These are phyloP conservation scores for Hoplodrina blanda DNA, from an alignment of 2,888 invertebrate species.

Conservation along the genomic window DNA sequence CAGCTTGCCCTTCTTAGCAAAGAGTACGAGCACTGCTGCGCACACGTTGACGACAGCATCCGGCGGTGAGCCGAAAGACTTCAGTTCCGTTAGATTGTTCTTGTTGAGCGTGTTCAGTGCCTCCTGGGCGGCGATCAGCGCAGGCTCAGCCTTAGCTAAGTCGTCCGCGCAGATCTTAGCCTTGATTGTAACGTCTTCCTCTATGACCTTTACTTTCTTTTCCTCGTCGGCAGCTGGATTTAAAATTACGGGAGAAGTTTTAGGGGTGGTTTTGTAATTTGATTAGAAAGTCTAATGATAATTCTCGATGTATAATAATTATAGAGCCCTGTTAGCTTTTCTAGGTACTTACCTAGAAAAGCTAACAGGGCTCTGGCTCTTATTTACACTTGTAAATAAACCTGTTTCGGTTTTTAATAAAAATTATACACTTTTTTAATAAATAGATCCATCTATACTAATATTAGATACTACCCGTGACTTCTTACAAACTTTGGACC, in stretches of 20 bases:
- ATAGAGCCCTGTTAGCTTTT: too few species aligned
- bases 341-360: too few species aligned
- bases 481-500: too few species aligned
- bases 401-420: too few species aligned
- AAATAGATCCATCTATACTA: too few species aligned
- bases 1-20: conserved; percentile 95
- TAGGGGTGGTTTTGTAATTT: neutral
- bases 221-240: conserved; percentile 94
- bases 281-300: neutral
- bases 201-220: conserved; percentile 96
- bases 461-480: too few species aligned
- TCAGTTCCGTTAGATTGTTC: conserved; percentile 97
- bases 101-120: conserved; percentile 98
- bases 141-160: conserved; percentile 97
- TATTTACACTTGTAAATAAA: too few species aligned
- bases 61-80: conserved; percentile 98
- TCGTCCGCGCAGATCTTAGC: conserved; percentile 97
- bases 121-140: conserved; percentile 96
- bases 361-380: too few species aligned
- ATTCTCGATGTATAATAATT: too few species aligned
- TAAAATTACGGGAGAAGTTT: neutral
- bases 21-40: conserved; percentile 96
- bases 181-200: conserved; percentile 96
- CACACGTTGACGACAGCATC: conserved; percentile 96
- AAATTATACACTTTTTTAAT: too few species aligned